phyloP scores from a whole-genome alignment of 2,888 invertebrate species.

The Merodon equestris region DNA sequence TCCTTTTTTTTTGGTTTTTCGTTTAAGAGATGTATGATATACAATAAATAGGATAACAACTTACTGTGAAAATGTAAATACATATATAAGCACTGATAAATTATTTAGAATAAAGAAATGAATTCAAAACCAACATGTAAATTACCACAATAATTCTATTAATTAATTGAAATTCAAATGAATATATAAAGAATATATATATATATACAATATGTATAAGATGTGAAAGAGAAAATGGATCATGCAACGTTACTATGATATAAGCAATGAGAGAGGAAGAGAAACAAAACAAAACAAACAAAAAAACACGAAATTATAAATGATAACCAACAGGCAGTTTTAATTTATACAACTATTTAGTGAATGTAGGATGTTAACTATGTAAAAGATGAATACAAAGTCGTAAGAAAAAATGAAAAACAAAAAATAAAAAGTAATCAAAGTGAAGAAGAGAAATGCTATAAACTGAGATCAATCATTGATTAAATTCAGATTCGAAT shows the following conservation, averaged over 20 bases:
- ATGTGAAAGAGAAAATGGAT: slow-evolving; percentile 16
- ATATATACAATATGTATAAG: neutral
- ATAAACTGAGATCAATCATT: no score
- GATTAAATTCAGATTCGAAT: slow-evolving; percentile 65
- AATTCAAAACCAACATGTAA: slow-evolving; percentile 36
- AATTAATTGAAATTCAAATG: neutral
- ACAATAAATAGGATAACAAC: slow-evolving; percentile 66
- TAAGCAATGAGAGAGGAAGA: no score
- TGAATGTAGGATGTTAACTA: slow-evolving; percentile 67
- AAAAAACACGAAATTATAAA: slow-evolving; percentile 55
- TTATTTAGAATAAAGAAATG: slow-evolving; percentile 59
- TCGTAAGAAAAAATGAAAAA: slow-evolving; percentile 24
- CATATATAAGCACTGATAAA: slow-evolving; percentile 68
- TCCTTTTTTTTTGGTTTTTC: slow-evolving; percentile 4
- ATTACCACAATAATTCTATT: slow-evolving; percentile 14
- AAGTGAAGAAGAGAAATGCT: slow-evolving; percentile 41
- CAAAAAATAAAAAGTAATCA: slow-evolving; percentile 42
- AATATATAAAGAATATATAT: slow-evolving; percentile 5
- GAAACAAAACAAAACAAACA: no score
- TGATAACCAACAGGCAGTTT: slow-evolving; percentile 58
- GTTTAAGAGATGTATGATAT: slow-evolving; percentile 31
- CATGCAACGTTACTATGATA: slow-evolving; percentile 40
- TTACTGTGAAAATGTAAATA: slow-evolving; percentile 59
- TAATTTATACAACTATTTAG: slow-evolving; percentile 68
- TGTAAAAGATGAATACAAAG: no score